These are phyloP conservation scores for Arrhopalites spinosus DNA, from an alignment of 2,888 invertebrate genomes.

Conservation along the genomic window DNA sequence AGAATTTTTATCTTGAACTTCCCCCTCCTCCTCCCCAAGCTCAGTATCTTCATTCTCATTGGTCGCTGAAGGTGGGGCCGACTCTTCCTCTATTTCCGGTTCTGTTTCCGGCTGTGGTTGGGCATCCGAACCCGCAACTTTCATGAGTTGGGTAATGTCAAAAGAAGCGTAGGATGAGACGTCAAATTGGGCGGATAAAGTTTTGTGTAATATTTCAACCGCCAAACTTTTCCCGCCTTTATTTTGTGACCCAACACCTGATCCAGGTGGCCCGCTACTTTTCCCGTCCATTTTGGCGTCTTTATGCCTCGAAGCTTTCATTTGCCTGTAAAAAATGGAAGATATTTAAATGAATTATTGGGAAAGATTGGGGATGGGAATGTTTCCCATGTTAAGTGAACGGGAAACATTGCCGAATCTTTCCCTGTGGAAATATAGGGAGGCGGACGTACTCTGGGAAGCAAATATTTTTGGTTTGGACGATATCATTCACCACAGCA, in stretches of 20 bases:
- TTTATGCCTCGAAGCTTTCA: neutral
- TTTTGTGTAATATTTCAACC: constrained; percentile 19
- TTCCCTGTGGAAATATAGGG: too few relatives aligned
- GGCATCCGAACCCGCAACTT: neutral
- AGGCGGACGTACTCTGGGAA: constrained; percentile 30
- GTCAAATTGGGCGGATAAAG: constrained; percentile 15
- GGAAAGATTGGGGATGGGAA: neutral
- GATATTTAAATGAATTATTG: neutral
- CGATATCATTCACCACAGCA: constrained; percentile 28
- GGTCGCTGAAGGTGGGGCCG: neutral
- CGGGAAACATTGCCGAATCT: neutral
- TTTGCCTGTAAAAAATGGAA: constrained; percentile 6
- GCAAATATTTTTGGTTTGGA: constrained; percentile 32
- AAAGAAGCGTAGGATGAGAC: constrained; percentile 22
- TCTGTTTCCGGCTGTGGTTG: neutral
- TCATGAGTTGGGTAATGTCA: constrained; percentile 7
- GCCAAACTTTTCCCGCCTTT: neutral
- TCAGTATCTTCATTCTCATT: neutral
- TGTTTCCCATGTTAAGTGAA: too few relatives aligned
- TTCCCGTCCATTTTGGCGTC: neutral
- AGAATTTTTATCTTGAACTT: neutral
- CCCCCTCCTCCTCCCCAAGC: neutral
- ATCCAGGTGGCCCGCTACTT: neutral
- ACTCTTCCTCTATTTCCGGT: too few relatives aligned
- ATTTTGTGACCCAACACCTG: too few relatives aligned